Evolutionary conservation across 2,888 invertebrate genomes (phyloP), one percentile per base, ranked within the genome.

Genomic region (Augiades crinisus): DNA sequence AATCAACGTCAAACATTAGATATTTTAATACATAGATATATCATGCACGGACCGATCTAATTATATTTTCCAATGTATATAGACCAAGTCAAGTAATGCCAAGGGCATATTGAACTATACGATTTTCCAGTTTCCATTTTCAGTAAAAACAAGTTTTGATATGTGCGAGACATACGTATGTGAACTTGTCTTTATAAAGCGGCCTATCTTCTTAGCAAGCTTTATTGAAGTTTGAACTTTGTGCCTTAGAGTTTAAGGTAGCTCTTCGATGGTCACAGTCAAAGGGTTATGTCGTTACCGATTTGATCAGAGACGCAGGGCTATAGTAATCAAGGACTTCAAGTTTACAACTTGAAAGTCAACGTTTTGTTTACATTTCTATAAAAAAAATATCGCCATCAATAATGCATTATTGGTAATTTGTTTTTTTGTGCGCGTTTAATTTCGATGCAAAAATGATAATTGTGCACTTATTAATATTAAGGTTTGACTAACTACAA

Each of bases 101-200:
- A 87, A 87, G 86, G 86, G 62, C 77, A 78, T 64, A 62, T 65
- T 65, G 63, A 64, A 65, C 61, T 67, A 67, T 73, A 69, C 67
- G 60, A 77, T 86, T 87, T 85, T 76, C 87, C 74, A 85, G 86
- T 85, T 87, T 84, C 85, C 87, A 85, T 87, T 88, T 88, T 87
- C 87, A 88, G 87, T 78, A 79, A 80, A 78, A 81, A 86, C 84
- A 75, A 66, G 81, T 77, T 73, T 64, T 59, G 68, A 72, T 72
- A 73, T 64, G 65, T 68, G 60, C 68, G 17, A 16, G 34, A 50
- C 8, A 13, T 33, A 13, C 30, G 30, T 47, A 36, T 43, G 47
- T 34, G 27, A 3, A 30, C n/a, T 19, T 43, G 21, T 10, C 14
- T 5, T 27, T 8, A 14, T 36, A 1, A 27, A 50, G 44, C 10